Conservation (phyloP, 2,113 vertebrate genomes). For the Toxotes jaculatrix region DNA sequence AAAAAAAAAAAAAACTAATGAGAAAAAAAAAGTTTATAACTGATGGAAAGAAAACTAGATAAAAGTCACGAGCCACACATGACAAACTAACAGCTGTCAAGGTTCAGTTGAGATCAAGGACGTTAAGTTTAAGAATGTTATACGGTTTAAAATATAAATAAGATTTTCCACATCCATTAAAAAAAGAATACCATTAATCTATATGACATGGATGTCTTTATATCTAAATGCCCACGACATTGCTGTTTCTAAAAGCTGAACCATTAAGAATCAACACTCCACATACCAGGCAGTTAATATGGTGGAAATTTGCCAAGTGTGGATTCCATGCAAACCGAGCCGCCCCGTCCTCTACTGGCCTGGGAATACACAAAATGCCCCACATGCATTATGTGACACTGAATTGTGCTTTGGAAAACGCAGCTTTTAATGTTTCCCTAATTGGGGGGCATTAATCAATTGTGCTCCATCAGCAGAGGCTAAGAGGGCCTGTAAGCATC, state of each 20-base stretch:
- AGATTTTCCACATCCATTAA: conserved; percentile 1
- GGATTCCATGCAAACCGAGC: conserved; percentile 70
- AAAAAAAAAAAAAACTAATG: neutral
- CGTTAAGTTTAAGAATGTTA: neutral
- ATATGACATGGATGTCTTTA: conserved; percentile 44
- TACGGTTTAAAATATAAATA: conserved; percentile 27
- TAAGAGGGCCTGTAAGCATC: conserved; percentile 76
- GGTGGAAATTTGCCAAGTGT: conserved; percentile 72
- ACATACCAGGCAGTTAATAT: conserved; percentile 67
- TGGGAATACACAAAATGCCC: conserved; percentile 73
- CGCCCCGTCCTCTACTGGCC: conserved; percentile 36
- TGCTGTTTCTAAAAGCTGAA: conserved; percentile 55
- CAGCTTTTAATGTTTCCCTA: conserved; percentile 83
- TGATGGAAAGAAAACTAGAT: conserved; percentile 6
- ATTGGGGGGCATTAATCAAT: conserved; percentile 85
- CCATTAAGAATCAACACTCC: conserved; percentile 60
- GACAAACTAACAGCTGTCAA: conserved; percentile 24
- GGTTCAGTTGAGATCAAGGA: conserved; percentile 2
- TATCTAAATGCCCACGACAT: conserved; percentile 34
- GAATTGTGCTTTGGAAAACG: conserved; percentile 75
- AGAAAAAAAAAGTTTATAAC: conserved; percentile 22
- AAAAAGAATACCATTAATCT: conserved; percentile 35
- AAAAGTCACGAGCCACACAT: conserved; percentile 2
- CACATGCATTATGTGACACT: conserved; percentile 68
- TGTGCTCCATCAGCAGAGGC: conserved; percentile 79